Percentiles rank a stretch among this genome's conserved stretches.
Evolutionary conservation across 2,888 invertebrate species (phyloP).

Genomic region (Lysandra coridon): DNA sequence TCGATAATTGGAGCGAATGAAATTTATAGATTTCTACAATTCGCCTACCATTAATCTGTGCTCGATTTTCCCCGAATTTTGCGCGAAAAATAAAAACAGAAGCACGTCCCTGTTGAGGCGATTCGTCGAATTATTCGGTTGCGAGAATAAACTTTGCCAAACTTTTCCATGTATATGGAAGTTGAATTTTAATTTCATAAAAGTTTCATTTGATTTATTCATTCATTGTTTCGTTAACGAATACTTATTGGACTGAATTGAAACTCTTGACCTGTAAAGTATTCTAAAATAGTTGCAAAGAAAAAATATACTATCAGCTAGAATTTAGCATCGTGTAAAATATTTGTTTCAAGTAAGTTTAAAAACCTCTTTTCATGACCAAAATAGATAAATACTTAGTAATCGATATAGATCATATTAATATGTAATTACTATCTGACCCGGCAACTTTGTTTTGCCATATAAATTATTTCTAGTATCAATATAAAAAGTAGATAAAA

Average conservation of each 20-base stretch:
- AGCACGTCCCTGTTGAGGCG: not conserved
- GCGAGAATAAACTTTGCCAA: conserved; percentile 8
- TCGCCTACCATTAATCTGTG: conserved; percentile 32
- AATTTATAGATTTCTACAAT: conserved; percentile 34
- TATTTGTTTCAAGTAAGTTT: too few species aligned
- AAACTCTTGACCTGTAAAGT: not conserved
- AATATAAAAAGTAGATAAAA: too few species aligned
- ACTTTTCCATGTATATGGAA: not conserved
- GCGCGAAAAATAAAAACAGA: conserved; percentile 19
- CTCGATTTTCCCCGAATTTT: conserved; percentile 9
- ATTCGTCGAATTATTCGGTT: conserved; percentile 11
- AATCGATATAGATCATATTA: too few species aligned
- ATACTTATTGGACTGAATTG: not conserved
- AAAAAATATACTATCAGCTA: not conserved
- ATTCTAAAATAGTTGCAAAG: not conserved
- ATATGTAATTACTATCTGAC: too few species aligned
- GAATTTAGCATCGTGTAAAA: not conserved
- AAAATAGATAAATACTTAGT: too few species aligned
- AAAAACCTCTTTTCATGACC: too few species aligned
- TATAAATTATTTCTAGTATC: too few species aligned
- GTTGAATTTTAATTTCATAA: conserved; percentile 3
- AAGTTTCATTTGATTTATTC: not conserved
- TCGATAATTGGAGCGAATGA: conserved; percentile 34
- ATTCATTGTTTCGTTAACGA: not conserved
- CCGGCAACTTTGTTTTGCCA: too few species aligned